Conservation (phyloP, 1,140 invertebrate genomes). For the Mya arenaria region DNA sequence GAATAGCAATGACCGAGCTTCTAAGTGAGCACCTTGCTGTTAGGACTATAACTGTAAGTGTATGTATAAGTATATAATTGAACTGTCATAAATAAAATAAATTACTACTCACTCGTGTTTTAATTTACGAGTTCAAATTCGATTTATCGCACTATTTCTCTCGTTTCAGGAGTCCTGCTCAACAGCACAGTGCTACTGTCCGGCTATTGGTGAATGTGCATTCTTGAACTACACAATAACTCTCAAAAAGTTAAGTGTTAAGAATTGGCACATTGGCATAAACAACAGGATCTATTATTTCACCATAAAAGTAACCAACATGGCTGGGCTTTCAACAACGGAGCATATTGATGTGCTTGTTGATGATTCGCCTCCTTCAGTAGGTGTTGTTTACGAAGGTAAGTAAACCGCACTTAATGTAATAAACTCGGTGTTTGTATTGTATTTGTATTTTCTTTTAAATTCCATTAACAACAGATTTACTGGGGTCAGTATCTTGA, state of each 20-base stretch:
- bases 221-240: constrained; percentile 30
- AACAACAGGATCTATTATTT: constrained; percentile 61
- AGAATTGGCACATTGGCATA: constrained; percentile 49
- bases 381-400: no score
- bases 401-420: no score
- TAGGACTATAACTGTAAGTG: background rate
- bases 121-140: background rate
- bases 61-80: background rate
- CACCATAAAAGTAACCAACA: constrained; percentile 59
- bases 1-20: constrained; percentile 5
- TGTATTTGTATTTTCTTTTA: no score
- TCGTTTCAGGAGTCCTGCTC: background rate
- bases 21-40: background rate
- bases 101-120: background rate
- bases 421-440: no score
- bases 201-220: constrained; percentile 50
- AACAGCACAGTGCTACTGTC: constrained; percentile 49
- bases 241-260: constrained; percentile 48
- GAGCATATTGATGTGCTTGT: no score
- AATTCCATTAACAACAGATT: no score
- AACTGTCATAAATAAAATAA: background rate
- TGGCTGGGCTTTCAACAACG: constrained; percentile 38
- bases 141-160: background rate
- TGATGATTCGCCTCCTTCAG: no score
- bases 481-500: no score